These are phyloP conservation scores for Drosophila novamexicana DNA, from an alignment of 1,140 invertebrate genomes.

Conservation along the genomic window DNA sequence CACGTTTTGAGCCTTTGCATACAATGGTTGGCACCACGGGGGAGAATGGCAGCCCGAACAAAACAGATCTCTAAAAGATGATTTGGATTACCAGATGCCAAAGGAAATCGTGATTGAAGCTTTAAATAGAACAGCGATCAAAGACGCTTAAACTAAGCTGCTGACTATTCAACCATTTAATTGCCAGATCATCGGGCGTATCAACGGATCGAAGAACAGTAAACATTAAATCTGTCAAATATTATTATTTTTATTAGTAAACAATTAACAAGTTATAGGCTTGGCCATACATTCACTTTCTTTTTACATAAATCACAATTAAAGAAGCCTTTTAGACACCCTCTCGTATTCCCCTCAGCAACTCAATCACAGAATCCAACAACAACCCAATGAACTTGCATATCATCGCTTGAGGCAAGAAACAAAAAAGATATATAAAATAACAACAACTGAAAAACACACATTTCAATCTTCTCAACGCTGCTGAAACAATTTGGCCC, in stretches of 20 bases:
- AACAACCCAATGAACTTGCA: conserved; percentile 63
- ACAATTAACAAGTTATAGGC: conserved; percentile 2
- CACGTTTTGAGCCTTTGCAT: conserved; percentile 69
- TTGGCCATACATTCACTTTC: conserved; percentile 24
- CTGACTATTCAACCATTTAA: conserved; percentile 21
- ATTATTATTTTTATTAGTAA: conserved; percentile 5
- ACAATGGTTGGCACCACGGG: conserved; percentile 46
- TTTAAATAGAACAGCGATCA: conserved; percentile 36
- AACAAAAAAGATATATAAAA: background rate
- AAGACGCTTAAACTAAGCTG: conserved; percentile 17
- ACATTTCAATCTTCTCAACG: conserved; percentile 54
- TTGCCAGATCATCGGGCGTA: conserved; percentile 33
- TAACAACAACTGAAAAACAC: conserved; percentile 42
- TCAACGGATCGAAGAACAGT: background rate
- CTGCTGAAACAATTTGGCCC: conserved; percentile 72
- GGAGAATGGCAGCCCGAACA: conserved; percentile 12
- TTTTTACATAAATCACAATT: conserved; percentile 46
- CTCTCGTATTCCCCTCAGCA: conserved; percentile 16
- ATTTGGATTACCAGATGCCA: conserved; percentile 28
- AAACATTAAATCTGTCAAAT: background rate
- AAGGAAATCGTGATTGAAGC: conserved; percentile 63
- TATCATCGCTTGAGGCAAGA: conserved; percentile 39
- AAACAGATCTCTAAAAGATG: conserved; percentile 31
- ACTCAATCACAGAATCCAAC: conserved; percentile 19
- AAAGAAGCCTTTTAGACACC: conserved; percentile 5